Conservation (phyloP, 2,888 invertebrate genomes). For the Carterocephalus palaemon region DNA sequence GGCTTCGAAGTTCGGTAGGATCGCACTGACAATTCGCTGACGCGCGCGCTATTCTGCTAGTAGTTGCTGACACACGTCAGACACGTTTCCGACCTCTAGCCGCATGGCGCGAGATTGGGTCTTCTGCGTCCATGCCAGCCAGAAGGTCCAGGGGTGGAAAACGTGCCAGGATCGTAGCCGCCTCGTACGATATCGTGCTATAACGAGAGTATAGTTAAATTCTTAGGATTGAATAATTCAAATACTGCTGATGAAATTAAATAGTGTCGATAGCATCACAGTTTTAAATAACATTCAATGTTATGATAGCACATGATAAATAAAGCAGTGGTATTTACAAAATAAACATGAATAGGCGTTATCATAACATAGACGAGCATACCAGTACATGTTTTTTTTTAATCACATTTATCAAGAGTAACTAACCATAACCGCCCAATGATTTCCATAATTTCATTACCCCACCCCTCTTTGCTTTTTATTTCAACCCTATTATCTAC, state of each 20-base stretch:
- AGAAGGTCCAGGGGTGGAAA: no score
- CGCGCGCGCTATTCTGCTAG: no score
- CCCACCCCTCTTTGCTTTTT: constrained; percentile 13
- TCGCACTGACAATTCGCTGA: no score
- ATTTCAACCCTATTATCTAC: constrained; percentile 26
- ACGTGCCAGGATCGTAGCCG: no score
- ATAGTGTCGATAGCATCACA: neutral
- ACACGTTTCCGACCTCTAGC: no score
- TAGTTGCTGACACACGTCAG: no score
- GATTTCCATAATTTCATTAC: constrained; percentile 37
- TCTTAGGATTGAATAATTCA: neutral
- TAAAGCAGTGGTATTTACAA: constrained; percentile 37
- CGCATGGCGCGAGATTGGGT: no score
- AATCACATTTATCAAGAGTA: constrained; percentile 34
- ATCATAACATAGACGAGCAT: constrained; percentile 13
- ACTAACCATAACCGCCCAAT: constrained; percentile 42
- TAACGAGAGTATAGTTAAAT: no score
- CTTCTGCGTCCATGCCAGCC: no score
- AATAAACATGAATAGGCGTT: constrained; percentile 32
- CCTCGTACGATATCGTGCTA: no score
- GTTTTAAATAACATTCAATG: constrained; percentile 29
- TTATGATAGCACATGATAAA: constrained; percentile 36
- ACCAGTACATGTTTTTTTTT: constrained; percentile 28
- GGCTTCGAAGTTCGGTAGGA: no score
- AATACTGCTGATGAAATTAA: constrained; percentile 4